These are phyloP conservation scores for Scotopteryx bipunctaria DNA, from an alignment of 2,888 invertebrate genomes.

Conservation along the genomic window DNA sequence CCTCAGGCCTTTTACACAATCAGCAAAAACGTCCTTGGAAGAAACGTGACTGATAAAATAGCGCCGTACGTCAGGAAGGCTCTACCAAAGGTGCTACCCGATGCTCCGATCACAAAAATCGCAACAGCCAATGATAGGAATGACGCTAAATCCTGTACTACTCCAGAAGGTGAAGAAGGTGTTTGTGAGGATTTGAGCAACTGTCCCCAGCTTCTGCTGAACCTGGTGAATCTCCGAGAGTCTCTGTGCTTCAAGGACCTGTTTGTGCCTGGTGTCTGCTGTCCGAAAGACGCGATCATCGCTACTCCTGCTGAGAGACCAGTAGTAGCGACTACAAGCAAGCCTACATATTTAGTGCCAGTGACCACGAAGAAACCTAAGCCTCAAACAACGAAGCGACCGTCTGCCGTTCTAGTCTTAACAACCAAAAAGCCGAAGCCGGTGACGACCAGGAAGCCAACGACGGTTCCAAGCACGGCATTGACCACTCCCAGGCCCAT, in stretches of 20 bases:
- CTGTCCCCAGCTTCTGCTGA: constrained; percentile 92
- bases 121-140: constrained; percentile 75
- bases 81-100: constrained; percentile 68
- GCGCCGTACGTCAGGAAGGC: constrained; percentile 86
- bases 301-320: constrained; percentile 61
- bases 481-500: constrained; percentile 53
- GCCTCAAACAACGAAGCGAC: constrained; percentile 48
- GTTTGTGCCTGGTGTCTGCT: constrained; percentile 96
- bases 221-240: constrained; percentile 91
- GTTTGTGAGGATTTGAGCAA: constrained; percentile 94
- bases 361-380: constrained; percentile 67
- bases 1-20: constrained; percentile 91
- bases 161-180: constrained; percentile 91
- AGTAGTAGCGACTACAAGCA: constrained; percentile 62
- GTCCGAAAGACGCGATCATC: constrained; percentile 85
- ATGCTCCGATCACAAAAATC: constrained; percentile 73
- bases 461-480: constrained; percentile 46
- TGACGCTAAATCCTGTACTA: constrained; percentile 87
- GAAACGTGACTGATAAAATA: constrained; percentile 91
- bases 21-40: constrained; percentile 88
- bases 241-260: constrained; percentile 95
- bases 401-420: constrained; percentile 57
- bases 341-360: constrained; percentile 71
- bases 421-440: constrained; percentile 63
- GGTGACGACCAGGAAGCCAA: constrained; percentile 50